A percentile compares a stretch with the other conserved stretches of the same genome.
Conservation (phyloP, 2,113 vertebrate genomes). For the Cnemophilus loriae region DNA sequence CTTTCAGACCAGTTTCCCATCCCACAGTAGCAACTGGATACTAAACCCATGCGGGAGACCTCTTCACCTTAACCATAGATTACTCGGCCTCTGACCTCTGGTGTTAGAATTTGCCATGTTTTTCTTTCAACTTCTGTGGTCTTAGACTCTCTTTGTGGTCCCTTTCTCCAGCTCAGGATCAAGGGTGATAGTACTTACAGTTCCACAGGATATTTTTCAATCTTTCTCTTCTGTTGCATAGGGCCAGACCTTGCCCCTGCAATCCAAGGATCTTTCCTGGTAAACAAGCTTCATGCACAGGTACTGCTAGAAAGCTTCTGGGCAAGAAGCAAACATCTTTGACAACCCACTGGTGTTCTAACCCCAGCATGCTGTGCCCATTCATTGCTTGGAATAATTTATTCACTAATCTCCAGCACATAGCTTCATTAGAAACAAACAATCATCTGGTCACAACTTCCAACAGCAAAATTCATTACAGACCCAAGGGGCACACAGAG, state of each 20-base stretch:
- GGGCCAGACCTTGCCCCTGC: neutral
- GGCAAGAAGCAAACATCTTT: neutral
- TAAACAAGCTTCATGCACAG: neutral
- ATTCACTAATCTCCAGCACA: neutral
- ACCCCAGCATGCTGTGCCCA: neutral
- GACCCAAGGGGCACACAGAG: neutral
- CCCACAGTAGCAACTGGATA: neutral
- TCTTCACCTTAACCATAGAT: neutral
- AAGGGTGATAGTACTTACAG: neutral
- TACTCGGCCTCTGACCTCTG: neutral
- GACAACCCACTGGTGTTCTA: neutral
- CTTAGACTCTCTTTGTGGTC: neutral
- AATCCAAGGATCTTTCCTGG: neutral
- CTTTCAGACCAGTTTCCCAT: neutral
- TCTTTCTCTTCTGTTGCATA: neutral
- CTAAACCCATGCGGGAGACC: neutral
- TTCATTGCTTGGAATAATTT: neutral
- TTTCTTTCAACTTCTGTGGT: neutral
- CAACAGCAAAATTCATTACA: neutral
- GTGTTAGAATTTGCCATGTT: neutral
- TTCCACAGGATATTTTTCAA: neutral
- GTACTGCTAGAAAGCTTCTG: neutral
- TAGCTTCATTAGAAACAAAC: neutral
- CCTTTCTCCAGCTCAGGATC: neutral
- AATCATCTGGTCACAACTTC: neutral